A percentile compares a stretch with the other conserved stretches of the same genome.
Conservation (phyloP, 2,113 vertebrate genomes). For the Phaethon lepturus region DNA sequence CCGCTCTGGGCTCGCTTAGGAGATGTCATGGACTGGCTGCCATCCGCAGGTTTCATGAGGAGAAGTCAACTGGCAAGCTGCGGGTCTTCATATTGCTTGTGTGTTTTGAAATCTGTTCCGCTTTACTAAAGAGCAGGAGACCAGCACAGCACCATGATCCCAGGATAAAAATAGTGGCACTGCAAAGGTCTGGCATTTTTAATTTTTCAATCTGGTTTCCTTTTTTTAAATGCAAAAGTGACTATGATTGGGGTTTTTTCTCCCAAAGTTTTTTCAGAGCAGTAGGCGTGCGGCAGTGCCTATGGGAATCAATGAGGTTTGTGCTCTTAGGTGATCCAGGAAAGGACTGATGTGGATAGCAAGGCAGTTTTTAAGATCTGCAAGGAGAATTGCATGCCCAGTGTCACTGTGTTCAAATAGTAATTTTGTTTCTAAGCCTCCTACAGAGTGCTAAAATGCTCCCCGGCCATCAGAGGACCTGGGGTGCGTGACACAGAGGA, state of each 20-base stretch:
- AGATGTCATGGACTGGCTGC: background rate
- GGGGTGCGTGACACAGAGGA: background rate
- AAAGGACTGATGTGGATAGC: background rate
- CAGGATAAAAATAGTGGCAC: background rate
- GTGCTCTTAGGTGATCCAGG: background rate
- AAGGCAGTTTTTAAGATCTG: background rate
- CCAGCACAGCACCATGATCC: background rate
- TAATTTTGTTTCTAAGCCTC: background rate
- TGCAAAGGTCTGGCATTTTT: background rate
- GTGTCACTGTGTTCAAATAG: background rate
- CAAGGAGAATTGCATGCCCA: background rate
- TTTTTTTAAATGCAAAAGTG: background rate
- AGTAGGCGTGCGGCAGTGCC: fast-evolving
- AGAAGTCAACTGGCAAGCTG: background rate
- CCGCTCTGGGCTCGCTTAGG: background rate
- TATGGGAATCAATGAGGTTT: background rate
- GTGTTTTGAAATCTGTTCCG: background rate
- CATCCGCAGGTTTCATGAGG: background rate
- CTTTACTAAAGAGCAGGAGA: background rate
- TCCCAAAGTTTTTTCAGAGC: background rate
- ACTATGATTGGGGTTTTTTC: fast-evolving
- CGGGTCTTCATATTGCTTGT: background rate
- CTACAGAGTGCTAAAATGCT: background rate
- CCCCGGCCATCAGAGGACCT: background rate
- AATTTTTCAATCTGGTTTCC: background rate